phyloP scores from a whole-genome alignment of 2,888 invertebrate species.

The Amblyjoppa proteus region DNA sequence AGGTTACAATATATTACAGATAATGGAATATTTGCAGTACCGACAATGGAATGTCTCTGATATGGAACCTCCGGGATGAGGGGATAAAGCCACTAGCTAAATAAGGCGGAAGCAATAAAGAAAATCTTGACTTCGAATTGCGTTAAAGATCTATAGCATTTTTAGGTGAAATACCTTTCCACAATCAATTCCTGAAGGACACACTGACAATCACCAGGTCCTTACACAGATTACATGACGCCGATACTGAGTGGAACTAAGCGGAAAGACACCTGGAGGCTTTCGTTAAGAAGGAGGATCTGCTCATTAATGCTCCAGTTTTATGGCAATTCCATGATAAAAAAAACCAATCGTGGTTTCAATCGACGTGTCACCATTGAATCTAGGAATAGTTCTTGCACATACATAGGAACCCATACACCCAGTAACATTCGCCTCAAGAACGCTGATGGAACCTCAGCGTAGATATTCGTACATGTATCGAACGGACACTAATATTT shows the following conservation, averaged over 20 bases:
- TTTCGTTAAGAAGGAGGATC: conserved; percentile 68
- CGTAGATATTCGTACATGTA: conserved; percentile 71
- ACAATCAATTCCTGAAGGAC: background rate
- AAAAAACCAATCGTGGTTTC: conserved; percentile 74
- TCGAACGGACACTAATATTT: conserved; percentile 71
- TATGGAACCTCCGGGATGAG: too few species aligned
- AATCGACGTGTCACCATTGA: conserved; percentile 81
- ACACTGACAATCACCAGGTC: conserved; percentile 13
- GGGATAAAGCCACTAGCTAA: too few species aligned
- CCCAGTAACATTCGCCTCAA: conserved; percentile 68
- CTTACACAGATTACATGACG: conserved; percentile 9
- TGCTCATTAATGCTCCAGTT: conserved; percentile 50
- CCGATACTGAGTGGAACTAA: conserved; percentile 43
- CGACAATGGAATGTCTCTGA: too few species aligned
- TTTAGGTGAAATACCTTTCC: too few species aligned
- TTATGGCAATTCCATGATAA: conserved; percentile 67
- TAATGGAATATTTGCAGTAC: too few species aligned
- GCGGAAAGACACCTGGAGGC: conserved; percentile 68
- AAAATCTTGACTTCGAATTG: too few species aligned
- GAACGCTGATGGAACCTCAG: conserved; percentile 64
- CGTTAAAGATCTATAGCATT: too few species aligned
- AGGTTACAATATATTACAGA: too few species aligned
- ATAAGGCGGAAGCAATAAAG: too few species aligned
- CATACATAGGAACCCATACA: conserved; percentile 65
- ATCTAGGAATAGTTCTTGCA: conserved; percentile 75